Conservation (phyloP, 2,888 invertebrate species). For the Andrena chrysosceles region DNA sequence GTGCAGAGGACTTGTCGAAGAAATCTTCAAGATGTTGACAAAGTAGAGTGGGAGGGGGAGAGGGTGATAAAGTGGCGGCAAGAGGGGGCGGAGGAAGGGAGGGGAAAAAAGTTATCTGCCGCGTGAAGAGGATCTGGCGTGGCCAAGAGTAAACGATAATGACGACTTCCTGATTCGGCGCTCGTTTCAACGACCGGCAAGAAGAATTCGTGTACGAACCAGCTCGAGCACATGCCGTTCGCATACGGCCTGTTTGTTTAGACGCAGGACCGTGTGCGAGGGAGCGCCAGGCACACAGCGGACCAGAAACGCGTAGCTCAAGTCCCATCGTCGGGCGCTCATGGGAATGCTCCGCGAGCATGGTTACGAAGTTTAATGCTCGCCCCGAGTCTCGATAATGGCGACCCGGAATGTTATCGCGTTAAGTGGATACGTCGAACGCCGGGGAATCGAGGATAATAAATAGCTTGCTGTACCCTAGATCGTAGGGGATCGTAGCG, state of each 20-base stretch:
- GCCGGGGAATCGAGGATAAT: conserved; percentile 47
- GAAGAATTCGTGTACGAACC: conserved; percentile 41
- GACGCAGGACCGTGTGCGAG: conserved; percentile 8
- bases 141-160: conserved; percentile 61
- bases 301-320: neutral
- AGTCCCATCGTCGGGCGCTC: neutral
- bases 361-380: conserved; percentile 12
- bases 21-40: conserved; percentile 69
- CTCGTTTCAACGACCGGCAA: conserved; percentile 4
- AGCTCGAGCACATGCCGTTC: conserved; percentile 38
- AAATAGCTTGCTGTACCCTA: conserved; percentile 40
- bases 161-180: conserved; percentile 56
- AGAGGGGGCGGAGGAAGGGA: neutral
- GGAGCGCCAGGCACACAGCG: conserved; percentile 22
- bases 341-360: conserved; percentile 18
- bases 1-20: conserved; percentile 64
- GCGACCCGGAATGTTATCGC: conserved; percentile 50
- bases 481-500: neutral
- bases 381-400: conserved; percentile 34
- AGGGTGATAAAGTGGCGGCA: conserved; percentile 35
- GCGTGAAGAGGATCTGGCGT: conserved; percentile 47
- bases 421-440: conserved; percentile 34
- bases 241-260: conserved; percentile 52
- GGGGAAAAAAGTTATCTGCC: conserved; percentile 57
- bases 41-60: conserved; percentile 30